Base-by-base conservation (phyloP, 2,113 vertebrate genomes). In the Bostrychus sinensis region DNA sequence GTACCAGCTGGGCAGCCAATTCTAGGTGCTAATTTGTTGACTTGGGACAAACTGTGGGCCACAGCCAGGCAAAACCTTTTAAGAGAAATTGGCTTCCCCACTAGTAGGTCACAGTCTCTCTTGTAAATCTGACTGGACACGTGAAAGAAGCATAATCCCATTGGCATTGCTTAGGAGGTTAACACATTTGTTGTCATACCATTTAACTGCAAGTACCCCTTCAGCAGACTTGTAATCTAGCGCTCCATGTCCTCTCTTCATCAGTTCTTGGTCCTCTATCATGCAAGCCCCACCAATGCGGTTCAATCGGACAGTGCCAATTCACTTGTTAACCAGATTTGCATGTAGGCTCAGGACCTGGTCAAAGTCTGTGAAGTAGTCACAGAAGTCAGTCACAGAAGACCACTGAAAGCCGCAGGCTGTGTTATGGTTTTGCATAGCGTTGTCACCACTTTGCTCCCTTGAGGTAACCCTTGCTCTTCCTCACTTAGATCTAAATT, bases 101-200 rank as follows among this genome's bases (percentile, higher is more conserved):
- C 64, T 12, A 72, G 7, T 43, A 34, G 17, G 22, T 3, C n/a
- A 7, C 43, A 10, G 34, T 61, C 55, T 45, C 34, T 65, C n/a
- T 66, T 65, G 22, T 42, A 64, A 41, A 42, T 20, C 14, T 53
- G 56, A 37, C 3, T 34, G 17, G n/a, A 78, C 66, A 46, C 55
- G 14, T 38, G 69, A 48, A 72, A 80, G 23, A 56, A 39, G 69
- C 41, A 22, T 48, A 56, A 83, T 62, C 64, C 72, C 77, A 71
- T 48, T 75, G 51, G 65, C 70, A 55, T 64, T 77, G 66, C 77
- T 68, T 1, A 80, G 61, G 10, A 67, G 56, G 30, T 32, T 80
- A 41, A 83, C 60, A 58, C 73, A 80, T 73, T 77, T 77, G 45
- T 66, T 73, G 65, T 80, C 61, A 41, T 41, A 65, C 69, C 69